Conservation (phyloP, 2,113 vertebrate species). For the Marmota flaviventris region DNA sequence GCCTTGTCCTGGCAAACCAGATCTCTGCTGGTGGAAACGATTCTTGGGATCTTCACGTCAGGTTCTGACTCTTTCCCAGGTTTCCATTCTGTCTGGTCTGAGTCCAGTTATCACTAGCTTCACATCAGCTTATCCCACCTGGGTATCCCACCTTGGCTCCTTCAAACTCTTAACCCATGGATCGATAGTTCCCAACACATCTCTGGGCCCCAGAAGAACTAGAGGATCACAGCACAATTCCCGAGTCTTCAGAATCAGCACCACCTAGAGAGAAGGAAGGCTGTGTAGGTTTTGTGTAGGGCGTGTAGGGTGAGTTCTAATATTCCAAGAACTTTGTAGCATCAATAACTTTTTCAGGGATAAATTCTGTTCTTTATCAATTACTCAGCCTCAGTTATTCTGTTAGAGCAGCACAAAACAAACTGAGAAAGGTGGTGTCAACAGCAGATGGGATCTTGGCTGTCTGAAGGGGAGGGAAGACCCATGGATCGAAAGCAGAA, state of each 20-base stretch:
- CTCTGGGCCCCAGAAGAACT: neutral
- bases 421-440: neutral
- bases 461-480: neutral
- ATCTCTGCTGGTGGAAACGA: neutral
- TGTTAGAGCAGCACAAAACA: neutral
- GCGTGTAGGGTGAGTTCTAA: neutral
- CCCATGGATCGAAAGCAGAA: neutral
- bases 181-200: neutral
- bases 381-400: neutral
- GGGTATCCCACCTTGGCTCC: too few relatives aligned
- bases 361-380: neutral
- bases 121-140: neutral
- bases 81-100: neutral
- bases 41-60: neutral
- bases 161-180: too few relatives aligned
- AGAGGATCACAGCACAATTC: neutral
- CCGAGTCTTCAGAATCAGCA: neutral
- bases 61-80: neutral
- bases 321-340: neutral
- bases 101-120: neutral
- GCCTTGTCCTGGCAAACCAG: neutral
- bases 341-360: neutral
- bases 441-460: neutral
- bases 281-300: neutral
- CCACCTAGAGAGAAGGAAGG: neutral